Evolutionary conservation across 2,888 invertebrate genomes (phyloP).

Genomic region (Drosophila engyochracea): DNA sequence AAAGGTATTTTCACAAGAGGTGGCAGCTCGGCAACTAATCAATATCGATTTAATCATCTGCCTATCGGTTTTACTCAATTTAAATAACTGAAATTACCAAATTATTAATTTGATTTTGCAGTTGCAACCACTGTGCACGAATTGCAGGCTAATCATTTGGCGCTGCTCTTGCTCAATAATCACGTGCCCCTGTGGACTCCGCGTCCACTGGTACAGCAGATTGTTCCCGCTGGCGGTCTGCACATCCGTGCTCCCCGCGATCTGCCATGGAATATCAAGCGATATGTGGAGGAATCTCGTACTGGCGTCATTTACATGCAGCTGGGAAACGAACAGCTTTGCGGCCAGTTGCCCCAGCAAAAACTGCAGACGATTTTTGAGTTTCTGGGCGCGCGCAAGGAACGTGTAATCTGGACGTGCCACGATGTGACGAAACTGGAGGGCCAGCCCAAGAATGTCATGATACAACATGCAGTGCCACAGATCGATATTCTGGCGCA

Average conservation of each 20-base stretch:
- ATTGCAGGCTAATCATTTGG: constrained; percentile 85
- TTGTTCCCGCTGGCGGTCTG: constrained; percentile 87
- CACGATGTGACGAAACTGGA: constrained; percentile 83
- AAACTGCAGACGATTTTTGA: constrained; percentile 82
- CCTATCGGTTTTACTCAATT: not conserved
- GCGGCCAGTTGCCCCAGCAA: constrained; percentile 83
- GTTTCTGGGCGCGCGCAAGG: constrained; percentile 83
- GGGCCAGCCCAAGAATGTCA: constrained; percentile 85
- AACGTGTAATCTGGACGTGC: constrained; percentile 86
- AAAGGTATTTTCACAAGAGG: not conserved
- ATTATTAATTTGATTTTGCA: constrained; percentile 19
- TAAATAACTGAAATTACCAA: not conserved
- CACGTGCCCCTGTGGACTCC: constrained; percentile 86
- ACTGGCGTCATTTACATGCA: constrained; percentile 86
- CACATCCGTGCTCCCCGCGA: constrained; percentile 86
- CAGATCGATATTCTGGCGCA: constrained; percentile 86
- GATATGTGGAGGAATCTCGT: constrained; percentile 85
- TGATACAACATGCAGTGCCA: constrained; percentile 86
- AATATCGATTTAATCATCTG: not conserved
- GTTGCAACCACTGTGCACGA: constrained; percentile 75
- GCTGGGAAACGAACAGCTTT: constrained; percentile 85
- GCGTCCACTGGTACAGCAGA: constrained; percentile 85
- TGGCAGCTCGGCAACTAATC: not conserved
- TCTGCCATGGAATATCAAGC: constrained; percentile 84
- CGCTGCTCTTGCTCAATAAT: constrained; percentile 86